These are phyloP conservation scores for Eulemur mongoz DNA, from an alignment of 2,797 vertebrate species.

Conservation along the genomic window DNA sequence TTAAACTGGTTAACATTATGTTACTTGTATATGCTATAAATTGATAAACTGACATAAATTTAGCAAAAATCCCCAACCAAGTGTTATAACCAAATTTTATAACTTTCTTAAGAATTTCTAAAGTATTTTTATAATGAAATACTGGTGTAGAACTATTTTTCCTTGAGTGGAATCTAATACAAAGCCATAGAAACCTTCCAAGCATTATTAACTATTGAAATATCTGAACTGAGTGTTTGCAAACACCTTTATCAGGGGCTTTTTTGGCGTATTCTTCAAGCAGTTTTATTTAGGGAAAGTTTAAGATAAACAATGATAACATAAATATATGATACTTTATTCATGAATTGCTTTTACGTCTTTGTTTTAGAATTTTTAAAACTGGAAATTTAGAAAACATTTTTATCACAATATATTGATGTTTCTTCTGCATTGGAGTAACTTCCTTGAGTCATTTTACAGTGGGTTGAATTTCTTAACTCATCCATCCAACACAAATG, in stretches of 20 bases:
- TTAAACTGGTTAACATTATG: not conserved
- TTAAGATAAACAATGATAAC: not conserved
- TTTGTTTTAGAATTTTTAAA: not conserved
- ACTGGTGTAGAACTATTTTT: not conserved
- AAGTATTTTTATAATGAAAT: not conserved
- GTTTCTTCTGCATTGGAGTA: not conserved
- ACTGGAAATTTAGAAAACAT: not conserved
- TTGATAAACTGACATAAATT: not conserved
- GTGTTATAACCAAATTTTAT: not conserved
- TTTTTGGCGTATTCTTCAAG: not conserved
- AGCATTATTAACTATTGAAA: not conserved
- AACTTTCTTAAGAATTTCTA: not conserved
- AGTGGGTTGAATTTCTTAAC: not conserved
- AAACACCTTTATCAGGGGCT: not conserved
- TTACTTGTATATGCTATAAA: not conserved
- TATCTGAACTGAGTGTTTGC: not conserved
- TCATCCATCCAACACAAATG: not conserved
- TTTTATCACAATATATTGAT: not conserved
- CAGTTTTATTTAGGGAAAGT: not conserved
- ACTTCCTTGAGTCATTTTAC: not conserved
- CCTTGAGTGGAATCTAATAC: not conserved
- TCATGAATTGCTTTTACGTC: not conserved
- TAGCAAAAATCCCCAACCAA: not conserved
- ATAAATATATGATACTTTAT: not conserved
- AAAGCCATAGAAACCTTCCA: not conserved